Conservation (phyloP, 2,888 invertebrate species). For the Tolmerus cingulatus region DNA sequence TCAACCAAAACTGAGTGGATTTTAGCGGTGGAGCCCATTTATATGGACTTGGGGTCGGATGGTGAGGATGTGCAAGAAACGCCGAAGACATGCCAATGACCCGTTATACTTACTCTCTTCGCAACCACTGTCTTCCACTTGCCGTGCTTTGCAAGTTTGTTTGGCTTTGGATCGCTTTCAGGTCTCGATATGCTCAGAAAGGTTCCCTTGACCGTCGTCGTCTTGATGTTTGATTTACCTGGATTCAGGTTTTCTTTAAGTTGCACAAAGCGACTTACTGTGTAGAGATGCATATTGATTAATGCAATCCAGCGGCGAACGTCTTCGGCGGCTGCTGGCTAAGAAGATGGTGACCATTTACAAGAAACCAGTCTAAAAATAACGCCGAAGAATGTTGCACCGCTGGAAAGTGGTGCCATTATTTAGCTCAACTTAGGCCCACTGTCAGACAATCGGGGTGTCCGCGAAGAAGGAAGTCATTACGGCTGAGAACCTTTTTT, state of each 20-base stretch:
- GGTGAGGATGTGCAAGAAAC: slow-evolving; percentile 29
- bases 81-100: slow-evolving; percentile 46
- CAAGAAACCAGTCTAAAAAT: slow-evolving; percentile 36
- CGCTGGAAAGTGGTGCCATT: slow-evolving; percentile 28
- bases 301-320: background rate
- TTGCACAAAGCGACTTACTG: background rate
- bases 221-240: slow-evolving; percentile 17
- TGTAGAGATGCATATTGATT: slow-evolving; percentile 17
- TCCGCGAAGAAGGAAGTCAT: background rate
- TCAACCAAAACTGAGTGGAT: slow-evolving; percentile 28
- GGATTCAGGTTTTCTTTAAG: slow-evolving; percentile 32
- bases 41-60: slow-evolving; percentile 40
- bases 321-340: background rate
- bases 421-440: background rate
- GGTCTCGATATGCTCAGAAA: background rate
- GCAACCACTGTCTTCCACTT: background rate
- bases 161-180: background rate
- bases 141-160: slow-evolving; percentile 7
- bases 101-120: slow-evolving; percentile 44
- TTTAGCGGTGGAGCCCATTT: slow-evolving; percentile 41
- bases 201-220: slow-evolving; percentile 7
- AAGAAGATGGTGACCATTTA: background rate
- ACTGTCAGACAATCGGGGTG: background rate
- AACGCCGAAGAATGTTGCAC: slow-evolving; percentile 21
- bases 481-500: background rate